A percentile compares a stretch with the other conserved stretches of the same genome.
Evolutionary conservation across 2,797 vertebrate species (phyloP).

Genomic region (Mallotus villosus): DNA sequence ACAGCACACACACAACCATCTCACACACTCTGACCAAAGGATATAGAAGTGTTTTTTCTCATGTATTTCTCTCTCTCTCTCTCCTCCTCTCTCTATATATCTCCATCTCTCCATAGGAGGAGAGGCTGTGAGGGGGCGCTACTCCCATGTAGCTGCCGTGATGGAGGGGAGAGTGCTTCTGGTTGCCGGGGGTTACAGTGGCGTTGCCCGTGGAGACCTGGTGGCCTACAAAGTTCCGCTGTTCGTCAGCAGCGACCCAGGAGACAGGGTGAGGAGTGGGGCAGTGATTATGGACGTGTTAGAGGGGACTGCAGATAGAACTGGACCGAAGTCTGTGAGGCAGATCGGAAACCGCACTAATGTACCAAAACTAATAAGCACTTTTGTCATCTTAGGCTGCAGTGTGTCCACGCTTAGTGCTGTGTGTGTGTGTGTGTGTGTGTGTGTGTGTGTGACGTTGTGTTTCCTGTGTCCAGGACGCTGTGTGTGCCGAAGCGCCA

Average conservation of each 20-base stretch:
- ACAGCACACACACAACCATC: background rate
- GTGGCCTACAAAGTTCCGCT: constrained; percentile 91
- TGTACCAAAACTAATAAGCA: too few relatives aligned
- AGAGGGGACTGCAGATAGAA: background rate
- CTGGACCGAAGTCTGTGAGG: background rate
- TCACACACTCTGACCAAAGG: too few relatives aligned
- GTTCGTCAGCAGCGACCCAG: constrained; percentile 78
- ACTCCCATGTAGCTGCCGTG: constrained; percentile 87
- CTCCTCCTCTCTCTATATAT: too few relatives aligned
- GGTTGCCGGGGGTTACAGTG: constrained; percentile 89
- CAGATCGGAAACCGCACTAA: background rate
- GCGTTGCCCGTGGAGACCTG: constrained; percentile 83
- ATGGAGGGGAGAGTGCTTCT: constrained; percentile 89
- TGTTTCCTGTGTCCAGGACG: constrained; percentile 66
- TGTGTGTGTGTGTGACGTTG: constrained; percentile 28
- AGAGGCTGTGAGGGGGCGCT: constrained; percentile 81
- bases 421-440: constrained; percentile 17
- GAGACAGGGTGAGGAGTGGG: constrained; percentile 69
- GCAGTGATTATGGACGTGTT: background rate
- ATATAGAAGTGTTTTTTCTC: too few relatives aligned
- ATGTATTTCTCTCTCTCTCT: too few relatives aligned
- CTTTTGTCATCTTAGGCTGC: background rate
- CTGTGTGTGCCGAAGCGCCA: constrained; percentile 86
- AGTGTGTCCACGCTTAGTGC: background rate
- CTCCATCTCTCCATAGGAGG: constrained; percentile 61